A percentile compares a stretch with the other conserved stretches of the same genome.
These are phyloP conservation scores for Drosophila erecta DNA, from an alignment of 1,140 invertebrate genomes.

Conservation along the genomic window DNA sequence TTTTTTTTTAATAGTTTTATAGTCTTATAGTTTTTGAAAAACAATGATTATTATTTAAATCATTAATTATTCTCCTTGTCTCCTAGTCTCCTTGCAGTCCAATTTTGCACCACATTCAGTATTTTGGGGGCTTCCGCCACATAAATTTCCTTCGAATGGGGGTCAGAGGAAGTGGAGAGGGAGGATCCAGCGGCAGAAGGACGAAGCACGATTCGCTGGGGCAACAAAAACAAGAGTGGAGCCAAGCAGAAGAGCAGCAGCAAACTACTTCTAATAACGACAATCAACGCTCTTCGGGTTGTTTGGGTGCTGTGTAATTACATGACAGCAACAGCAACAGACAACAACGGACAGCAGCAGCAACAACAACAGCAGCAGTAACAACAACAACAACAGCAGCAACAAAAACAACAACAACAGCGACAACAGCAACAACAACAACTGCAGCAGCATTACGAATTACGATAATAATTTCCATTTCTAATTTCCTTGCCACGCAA, in stretches of 20 bases:
- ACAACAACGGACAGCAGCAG: constrained; percentile 27
- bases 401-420: constrained; percentile 33
- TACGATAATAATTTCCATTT: constrained; percentile 83
- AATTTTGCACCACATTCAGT: constrained; percentile 36
- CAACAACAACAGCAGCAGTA: constrained; percentile 29
- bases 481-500: constrained; percentile 75
- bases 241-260: constrained; percentile 34
- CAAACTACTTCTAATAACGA: constrained; percentile 53
- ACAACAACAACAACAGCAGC: constrained; percentile 22
- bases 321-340: constrained; percentile 70
- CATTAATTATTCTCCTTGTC: too few species aligned
- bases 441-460: constrained; percentile 62
- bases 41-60: too few species aligned
- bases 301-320: constrained; percentile 71
- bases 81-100: constrained; percentile 19
- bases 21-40: too few species aligned
- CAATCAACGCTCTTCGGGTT: constrained; percentile 42
- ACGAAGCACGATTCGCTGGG: constrained; percentile 1
- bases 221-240: constrained; percentile 14
- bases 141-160: constrained; percentile 36
- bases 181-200: constrained; percentile 2
- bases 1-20: too few species aligned
- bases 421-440: constrained; percentile 6
- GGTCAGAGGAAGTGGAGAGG: constrained; percentile 7
- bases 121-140: constrained; percentile 32